Evolutionary conservation across 1,140 invertebrate genomes (phyloP), one percentile per base, ranked within the genome.

Genomic region (Leptestheria dahalacensis): DNA sequence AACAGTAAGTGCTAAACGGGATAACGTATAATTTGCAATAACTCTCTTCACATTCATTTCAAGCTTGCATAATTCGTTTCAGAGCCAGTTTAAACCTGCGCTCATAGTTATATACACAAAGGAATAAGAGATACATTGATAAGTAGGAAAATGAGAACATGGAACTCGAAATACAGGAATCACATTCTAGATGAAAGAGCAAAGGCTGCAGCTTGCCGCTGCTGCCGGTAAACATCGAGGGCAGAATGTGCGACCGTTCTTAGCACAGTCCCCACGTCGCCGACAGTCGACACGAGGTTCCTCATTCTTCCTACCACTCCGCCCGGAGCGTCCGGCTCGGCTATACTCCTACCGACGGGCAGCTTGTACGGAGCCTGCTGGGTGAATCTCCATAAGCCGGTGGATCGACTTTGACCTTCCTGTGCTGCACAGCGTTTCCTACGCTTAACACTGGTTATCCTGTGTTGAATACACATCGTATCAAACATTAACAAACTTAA

Each of bases 251-350:
- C 53, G 24, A 56, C 53, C 12, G 53, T 33, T n/a, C 26, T 26
- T 9, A 56, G 20, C 10, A 56, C 53, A 1, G 53, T 56, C 20
- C 53, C 41, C 21, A 56, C 53, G 26, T 56, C 53, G 2, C 53
- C 53, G 10, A 29, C 53, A 6, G 53, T 18, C 15, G 28, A 26
- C 18, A 56, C 33, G 24, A 56, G 33, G 53, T 56, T 25, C 10
- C 33, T 26, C 26, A 56, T 33, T 29, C 53, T 25, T 24, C 53
- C 53, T 29, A 18, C 26, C 26, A 56, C 23, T 18, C 25, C 33
- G 26, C 23, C 23, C 12, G 23, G 23, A 0, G 15, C 15, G 15
- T 18, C 26, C 12, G 28, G 41, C 18, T 56, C 23, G 9, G 53
- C 53, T 10, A 41, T 23, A 18, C 26, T 33, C 20, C 28, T 18